A percentile compares a stretch with the other conserved stretches of the same genome.
Conservation (phyloP, 2,888 invertebrate species). For the Coenonympha glycerion region DNA sequence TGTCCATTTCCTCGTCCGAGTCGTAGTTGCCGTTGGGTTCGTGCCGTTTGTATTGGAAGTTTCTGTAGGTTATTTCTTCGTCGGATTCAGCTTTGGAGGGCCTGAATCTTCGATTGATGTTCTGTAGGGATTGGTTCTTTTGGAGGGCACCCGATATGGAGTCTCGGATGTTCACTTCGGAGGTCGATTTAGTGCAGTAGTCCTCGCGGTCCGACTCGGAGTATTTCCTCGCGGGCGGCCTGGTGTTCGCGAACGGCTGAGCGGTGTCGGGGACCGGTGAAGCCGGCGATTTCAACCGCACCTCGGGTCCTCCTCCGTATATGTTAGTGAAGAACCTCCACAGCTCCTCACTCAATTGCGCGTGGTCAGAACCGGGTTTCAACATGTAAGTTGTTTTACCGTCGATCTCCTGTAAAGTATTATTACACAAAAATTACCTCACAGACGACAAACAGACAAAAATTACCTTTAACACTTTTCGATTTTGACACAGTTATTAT, state of each 20-base stretch:
- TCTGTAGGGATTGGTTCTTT: conserved; percentile 67
- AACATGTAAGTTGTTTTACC: conserved; percentile 51
- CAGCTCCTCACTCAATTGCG: conserved; percentile 87
- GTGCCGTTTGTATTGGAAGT: conserved; percentile 46
- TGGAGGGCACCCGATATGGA: conserved; percentile 50
- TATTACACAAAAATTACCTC: background rate
- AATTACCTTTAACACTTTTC: too few relatives aligned
- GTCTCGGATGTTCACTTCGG: conserved; percentile 57
- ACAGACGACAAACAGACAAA: too few relatives aligned
- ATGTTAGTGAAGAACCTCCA: conserved; percentile 91
- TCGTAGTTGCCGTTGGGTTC: conserved; percentile 61
- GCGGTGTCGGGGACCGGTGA: conserved; percentile 3
- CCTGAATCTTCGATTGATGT: conserved; percentile 51
- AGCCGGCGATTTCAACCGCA: conserved; percentile 60
- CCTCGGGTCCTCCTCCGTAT: conserved; percentile 93
- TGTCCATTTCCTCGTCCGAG: conserved; percentile 57
- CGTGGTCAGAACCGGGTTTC: conserved; percentile 79
- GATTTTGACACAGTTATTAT: too few relatives aligned
- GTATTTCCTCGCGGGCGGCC: conserved; percentile 43
- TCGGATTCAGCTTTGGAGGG: conserved; percentile 50
- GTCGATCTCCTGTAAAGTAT: conserved; percentile 55
- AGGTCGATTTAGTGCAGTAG: conserved; percentile 60
- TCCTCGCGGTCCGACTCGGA: conserved; percentile 67
- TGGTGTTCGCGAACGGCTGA: conserved; percentile 20
- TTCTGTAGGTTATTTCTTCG: conserved; percentile 52